phyloP scores from a whole-genome alignment of 2,113 vertebrate genomes.

The Bagarius yarrelli region DNA sequence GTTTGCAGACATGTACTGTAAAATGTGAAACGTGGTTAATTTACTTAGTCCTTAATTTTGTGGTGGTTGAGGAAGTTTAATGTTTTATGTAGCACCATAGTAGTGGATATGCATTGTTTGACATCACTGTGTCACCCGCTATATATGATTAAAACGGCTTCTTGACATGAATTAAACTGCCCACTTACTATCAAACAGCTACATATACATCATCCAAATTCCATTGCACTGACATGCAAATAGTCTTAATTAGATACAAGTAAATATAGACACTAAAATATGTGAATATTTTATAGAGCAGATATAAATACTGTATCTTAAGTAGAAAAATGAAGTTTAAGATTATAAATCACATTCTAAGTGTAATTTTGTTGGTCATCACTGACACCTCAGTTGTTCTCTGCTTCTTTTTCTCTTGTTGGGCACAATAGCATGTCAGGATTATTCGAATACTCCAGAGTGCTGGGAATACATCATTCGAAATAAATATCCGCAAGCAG shows the following conservation, averaged over 20 bases:
- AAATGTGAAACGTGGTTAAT: too few relatives aligned
- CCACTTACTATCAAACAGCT: not conserved
- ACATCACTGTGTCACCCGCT: too few relatives aligned
- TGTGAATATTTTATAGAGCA: not conserved
- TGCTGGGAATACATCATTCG: slow-evolving; percentile 71
- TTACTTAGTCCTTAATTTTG: too few relatives aligned
- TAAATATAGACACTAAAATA: not conserved
- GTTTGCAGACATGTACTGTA: too few relatives aligned
- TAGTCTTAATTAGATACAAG: not conserved
- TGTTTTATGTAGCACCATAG: too few relatives aligned
- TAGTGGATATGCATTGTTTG: too few relatives aligned
- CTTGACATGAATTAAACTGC: not conserved
- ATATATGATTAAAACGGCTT: too few relatives aligned
- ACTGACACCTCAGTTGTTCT: not conserved
- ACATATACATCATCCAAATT: not conserved
- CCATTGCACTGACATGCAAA: not conserved
- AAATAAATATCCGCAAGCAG: slow-evolving; percentile 64
- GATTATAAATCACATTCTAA: not conserved
- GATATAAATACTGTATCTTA: not conserved
- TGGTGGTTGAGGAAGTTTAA: too few relatives aligned
- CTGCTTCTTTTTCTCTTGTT: not conserved
- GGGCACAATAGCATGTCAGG: not conserved
- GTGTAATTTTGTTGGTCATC: not conserved
- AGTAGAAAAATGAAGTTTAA: not conserved
- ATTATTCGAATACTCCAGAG: slow-evolving; percentile 63